Percentiles rank a stretch among this genome's conserved stretches.
These are phyloP conservation scores for Trichechus manatus DNA, from an alignment of 2,113 vertebrate species.

Conservation along the genomic window DNA sequence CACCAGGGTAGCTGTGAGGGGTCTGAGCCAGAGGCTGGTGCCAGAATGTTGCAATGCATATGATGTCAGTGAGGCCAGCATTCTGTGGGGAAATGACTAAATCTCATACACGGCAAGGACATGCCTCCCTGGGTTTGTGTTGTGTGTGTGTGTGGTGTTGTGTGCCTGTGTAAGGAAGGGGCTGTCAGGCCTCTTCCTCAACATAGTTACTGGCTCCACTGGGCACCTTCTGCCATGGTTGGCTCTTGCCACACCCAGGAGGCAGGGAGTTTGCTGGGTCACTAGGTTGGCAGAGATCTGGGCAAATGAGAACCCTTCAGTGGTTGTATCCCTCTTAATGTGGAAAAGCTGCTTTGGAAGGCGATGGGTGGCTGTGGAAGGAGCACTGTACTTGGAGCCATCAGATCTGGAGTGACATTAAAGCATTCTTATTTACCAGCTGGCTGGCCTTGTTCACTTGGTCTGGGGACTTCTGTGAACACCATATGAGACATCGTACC, in stretches of 20 bases:
- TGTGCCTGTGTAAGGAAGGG: neutral
- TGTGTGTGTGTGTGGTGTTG: neutral
- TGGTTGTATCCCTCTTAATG: neutral
- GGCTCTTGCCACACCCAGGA: neutral
- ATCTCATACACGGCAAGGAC: neutral
- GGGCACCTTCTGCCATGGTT: neutral
- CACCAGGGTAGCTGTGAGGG: neutral
- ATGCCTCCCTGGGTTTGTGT: neutral
- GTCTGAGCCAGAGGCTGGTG: neutral
- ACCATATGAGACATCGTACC: neutral
- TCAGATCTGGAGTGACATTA: neutral
- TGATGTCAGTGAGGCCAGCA: neutral
- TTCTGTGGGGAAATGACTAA: neutral
- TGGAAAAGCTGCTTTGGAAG: slow-evolving; percentile 7
- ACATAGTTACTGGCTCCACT: neutral
- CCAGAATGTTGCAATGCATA: neutral
- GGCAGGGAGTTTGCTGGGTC: neutral
- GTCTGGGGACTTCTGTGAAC: slow-evolving; percentile 6
- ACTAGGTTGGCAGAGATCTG: neutral
- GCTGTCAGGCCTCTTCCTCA: neutral
- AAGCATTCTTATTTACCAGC: neutral
- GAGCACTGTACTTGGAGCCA: neutral
- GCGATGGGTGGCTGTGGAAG: neutral
- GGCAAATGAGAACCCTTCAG: neutral
- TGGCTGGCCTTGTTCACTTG: neutral